Evolutionary conservation across 1,140 invertebrate species (phyloP), one percentile per base, ranked within the genome.

Genomic region (Mizuhopecten yessoensis): DNA sequence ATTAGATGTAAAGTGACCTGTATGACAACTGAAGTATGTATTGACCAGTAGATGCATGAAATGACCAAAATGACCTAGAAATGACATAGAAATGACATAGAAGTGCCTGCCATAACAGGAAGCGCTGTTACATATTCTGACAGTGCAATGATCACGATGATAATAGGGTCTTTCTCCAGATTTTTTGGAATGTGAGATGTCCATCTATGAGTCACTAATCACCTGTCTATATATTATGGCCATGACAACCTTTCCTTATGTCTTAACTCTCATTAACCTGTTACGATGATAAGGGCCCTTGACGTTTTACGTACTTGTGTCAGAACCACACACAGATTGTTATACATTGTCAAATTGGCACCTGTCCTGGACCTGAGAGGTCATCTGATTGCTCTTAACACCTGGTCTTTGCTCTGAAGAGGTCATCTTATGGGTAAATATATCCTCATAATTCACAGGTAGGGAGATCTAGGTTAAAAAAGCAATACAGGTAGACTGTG

Each of bases 361-460:
- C 57, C 57, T 75, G n/a, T 75, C 57, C 29, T 7, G 5, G 57
- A 75, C 57, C n/a, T 75, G 11, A 75, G 57, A 75, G 57, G 57
- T 75, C 17, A 75, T 75, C 57, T 9, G 57, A 75, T 75, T 9
- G 5, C n/a, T 29, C 57, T 75, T 17, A 75, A n/a, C 57, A 75
- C 57, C 57, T 75, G 57, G 23, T 75, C n/a, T 29, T 9, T 75
- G 57, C 0, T 75, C 20, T 75, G n/a, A n/a, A 75, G 57, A 75
- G 57, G 57, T 75, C 57, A 17, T 1, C 29, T 0, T 29, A 17
- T 2, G 57, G n/a, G 9, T n/a, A 75, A 75, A 75, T 75, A 1
- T 29, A 75, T 75, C 57, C n/a, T n/a, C 57, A 75, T 75, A 75
- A 29, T 75, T 23, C 17, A 75, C 57, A 75, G 57, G 57, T 75